Evolutionary conservation across 2,113 vertebrate species (phyloP).

Genomic region (Marcusenius ussheri): DNA sequence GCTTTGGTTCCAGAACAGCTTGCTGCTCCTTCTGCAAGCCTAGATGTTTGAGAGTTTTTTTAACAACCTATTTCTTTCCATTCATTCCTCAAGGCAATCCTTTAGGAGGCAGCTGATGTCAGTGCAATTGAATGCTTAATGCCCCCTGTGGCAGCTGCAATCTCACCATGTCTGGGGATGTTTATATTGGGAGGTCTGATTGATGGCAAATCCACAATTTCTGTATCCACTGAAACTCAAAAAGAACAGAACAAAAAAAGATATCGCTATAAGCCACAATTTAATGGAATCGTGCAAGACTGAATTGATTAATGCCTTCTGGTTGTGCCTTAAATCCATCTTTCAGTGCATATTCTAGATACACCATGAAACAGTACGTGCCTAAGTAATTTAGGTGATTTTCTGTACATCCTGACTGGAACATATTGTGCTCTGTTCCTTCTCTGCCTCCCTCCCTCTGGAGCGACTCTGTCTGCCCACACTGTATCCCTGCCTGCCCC

Average conservation of each 20-base stretch:
- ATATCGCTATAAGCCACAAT: background rate
- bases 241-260: background rate
- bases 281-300: background rate
- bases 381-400: background rate
- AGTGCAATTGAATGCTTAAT: background rate
- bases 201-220: background rate
- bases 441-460: background rate
- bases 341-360: background rate
- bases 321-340: background rate
- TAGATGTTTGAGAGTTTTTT: background rate
- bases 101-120: conserved; percentile 14
- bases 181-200: background rate
- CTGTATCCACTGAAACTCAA: background rate
- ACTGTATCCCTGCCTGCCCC: conserved; percentile 30
- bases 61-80: conserved; percentile 1
- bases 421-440: conserved; percentile 13
- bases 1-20: background rate
- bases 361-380: background rate
- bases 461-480: background rate
- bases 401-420: background rate
- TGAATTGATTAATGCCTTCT: background rate
- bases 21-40: background rate
- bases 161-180: background rate
- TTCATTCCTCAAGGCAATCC: background rate
- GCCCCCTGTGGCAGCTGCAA: background rate